phyloP scores from a whole-genome alignment of 2,888 invertebrate species.

The Platycnemis pennipes region DNA sequence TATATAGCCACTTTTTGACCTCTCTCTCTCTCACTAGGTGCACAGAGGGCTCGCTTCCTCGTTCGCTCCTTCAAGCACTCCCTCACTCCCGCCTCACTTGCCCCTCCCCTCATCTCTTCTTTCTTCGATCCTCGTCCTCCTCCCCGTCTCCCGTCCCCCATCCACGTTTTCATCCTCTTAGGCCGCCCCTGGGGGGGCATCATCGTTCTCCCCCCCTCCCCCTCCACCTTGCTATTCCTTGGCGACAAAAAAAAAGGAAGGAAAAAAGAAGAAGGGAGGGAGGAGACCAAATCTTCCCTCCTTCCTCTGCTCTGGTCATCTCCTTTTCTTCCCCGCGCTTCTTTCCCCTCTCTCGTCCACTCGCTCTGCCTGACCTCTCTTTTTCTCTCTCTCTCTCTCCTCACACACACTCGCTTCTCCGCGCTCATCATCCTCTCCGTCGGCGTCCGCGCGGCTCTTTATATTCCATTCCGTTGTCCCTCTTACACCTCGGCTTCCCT shows the following conservation, averaged over 20 bases:
- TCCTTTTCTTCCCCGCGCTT: not conserved
- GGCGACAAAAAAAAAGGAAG: not conserved
- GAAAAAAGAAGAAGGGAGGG: not conserved
- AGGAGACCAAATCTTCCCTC: not conserved
- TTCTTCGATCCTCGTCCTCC: not conserved
- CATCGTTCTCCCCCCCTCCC: not conserved
- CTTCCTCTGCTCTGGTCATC: not conserved
- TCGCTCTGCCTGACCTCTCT: no score
- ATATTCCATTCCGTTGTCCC: not conserved
- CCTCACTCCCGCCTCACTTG: not conserved
- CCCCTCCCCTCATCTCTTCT: not conserved
- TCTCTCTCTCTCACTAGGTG: not conserved
- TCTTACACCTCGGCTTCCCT: not conserved
- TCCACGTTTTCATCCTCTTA: slow-evolving; percentile 13
- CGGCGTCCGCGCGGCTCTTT: not conserved
- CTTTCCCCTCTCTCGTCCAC: not conserved
- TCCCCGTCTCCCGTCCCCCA: not conserved
- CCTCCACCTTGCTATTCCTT: not conserved
- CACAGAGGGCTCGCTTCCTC: not conserved
- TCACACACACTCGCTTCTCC: not conserved
- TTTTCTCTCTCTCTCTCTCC: not conserved
- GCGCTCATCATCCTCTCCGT: not conserved
- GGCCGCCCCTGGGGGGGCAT: not conserved
- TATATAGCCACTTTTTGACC: slow-evolving; percentile 63
- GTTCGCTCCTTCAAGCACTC: not conserved